Evolutionary conservation across 30 jellyfish, hydroid and myxozoan species (phyloP).

Genomic region (Turritopsis rubra): DNA sequence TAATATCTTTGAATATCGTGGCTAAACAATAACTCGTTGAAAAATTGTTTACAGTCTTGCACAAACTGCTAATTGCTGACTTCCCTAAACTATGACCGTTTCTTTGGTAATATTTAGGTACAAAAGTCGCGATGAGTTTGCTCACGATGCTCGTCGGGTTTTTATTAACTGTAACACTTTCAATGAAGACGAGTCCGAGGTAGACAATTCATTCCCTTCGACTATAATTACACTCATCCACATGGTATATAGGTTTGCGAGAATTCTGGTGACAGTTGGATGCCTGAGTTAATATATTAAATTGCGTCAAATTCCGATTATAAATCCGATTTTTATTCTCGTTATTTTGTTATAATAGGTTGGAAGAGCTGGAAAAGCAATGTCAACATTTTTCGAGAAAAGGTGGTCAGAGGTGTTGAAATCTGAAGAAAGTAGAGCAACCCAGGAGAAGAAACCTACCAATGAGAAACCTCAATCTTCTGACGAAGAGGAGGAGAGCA

Average conservation of each 20-base stretch:
- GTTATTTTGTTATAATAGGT: slow-evolving; percentile 36
- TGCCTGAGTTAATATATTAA: too few species aligned
- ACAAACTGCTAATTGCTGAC: too few species aligned
- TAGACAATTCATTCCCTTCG: not conserved
- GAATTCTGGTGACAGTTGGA: too few species aligned
- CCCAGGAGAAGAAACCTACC: slow-evolving; percentile 4
- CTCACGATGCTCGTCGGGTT: slow-evolving; percentile 78
- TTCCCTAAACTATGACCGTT: not conserved
- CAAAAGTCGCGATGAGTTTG: slow-evolving; percentile 76
- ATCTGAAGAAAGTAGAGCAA: slow-evolving; percentile 7
- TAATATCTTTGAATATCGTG: too few species aligned
- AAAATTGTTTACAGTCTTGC: too few species aligned
- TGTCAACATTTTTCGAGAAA: slow-evolving; percentile 78
- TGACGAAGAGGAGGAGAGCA: slow-evolving; percentile 19
- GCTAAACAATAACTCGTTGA: too few species aligned
- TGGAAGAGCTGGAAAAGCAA: slow-evolving; percentile 94
- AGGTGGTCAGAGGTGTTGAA: slow-evolving; percentile 70
- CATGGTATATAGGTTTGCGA: not conserved
- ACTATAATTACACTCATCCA: not conserved
- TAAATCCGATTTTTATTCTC: not conserved
- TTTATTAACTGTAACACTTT: slow-evolving; percentile 78
- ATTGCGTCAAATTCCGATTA: too few species aligned
- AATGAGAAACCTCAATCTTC: slow-evolving; percentile 21
- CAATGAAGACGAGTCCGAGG: slow-evolving; percentile 97
- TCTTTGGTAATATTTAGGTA: slow-evolving; percentile 44